Evolutionary conservation across 2,888 invertebrate species (phyloP), one percentile per base, ranked within the genome.

Genomic region (Chaitophorus viminalis): DNA sequence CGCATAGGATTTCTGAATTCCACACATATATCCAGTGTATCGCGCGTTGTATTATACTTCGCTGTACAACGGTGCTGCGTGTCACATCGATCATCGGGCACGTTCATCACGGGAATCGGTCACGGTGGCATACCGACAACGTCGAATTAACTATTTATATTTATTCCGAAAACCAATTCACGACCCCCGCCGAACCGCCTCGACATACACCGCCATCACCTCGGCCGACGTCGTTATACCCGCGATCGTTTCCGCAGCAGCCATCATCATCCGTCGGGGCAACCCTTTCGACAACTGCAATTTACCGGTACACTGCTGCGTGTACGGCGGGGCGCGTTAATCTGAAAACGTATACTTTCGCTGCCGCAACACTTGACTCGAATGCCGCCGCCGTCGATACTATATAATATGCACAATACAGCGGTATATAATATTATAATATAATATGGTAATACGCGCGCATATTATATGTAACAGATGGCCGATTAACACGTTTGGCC

Each of bases 401-500:
- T 21, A 60, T n/a, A n/a, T n/a, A n/a, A n/a, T n/a, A n/a, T n/a
- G n/a, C n/a, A n/a, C n/a, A n/a, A n/a, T n/a, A n/a, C n/a, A n/a
- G n/a, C n/a, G n/a, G n/a, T n/a, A n/a, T n/a, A n/a, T 25, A 68
- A 68, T 68, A 68, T 31, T 70, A 76, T 31, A 39, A 60, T 29
- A 65, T 29, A 65, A 39, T 65, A 83, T 70, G 68, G 29, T 74
- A 83, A 65, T 75, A 25, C 11, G 5, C 29, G 52, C 0, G 17
- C 1, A 33, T 11, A 70, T 8, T 33, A n/a, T 60, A 14, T 18
- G 76, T 76, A 72, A 79, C 86, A 87, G 86, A 87, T 87, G 86
- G 86, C 79, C 86, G 86, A 87, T 87, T 87, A 87, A 74, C 86
- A 74, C 79, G 78, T 79, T 60, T 25, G 86, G 86, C 79, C 86